Evolutionary conservation across 2,797 vertebrate species (phyloP).

Genomic region (Synanceia verrucosa): DNA sequence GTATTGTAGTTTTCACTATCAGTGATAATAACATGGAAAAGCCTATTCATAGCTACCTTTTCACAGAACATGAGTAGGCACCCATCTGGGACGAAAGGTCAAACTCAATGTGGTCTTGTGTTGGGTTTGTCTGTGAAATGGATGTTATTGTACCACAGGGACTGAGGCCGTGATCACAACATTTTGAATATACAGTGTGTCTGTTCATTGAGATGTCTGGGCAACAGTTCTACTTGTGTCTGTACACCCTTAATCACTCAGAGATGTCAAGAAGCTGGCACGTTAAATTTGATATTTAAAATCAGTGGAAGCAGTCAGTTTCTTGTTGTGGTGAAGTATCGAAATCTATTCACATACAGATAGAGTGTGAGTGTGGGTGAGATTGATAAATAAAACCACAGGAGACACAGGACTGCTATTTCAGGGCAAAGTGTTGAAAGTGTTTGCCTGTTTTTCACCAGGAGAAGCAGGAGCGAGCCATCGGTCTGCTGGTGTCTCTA

Average conservation of each 20-base stretch:
- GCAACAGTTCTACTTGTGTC: background rate
- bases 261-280: background rate
- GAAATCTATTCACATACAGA: slow-evolving; percentile 11
- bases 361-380: background rate
- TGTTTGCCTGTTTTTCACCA: slow-evolving; percentile 45
- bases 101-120: background rate
- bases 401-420: background rate
- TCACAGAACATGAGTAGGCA: background rate
- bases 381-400: background rate
- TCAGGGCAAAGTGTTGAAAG: background rate
- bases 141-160: background rate
- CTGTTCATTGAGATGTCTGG: background rate
- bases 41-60: background rate
- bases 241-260: background rate
- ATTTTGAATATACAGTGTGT: background rate
- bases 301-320: background rate
- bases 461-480: slow-evolving; percentile 89
- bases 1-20: background rate
- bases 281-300: background rate
- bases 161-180: background rate
- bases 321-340: background rate
- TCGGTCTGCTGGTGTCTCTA: slow-evolving; percentile 90
- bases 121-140: background rate
- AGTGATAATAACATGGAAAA: background rate
- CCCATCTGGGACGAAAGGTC: background rate